Percentiles rank a stretch among this genome's conserved stretches.
These are phyloP conservation scores for Stigmatopora nigra DNA, from an alignment of 2,113 vertebrate species.

Conservation along the genomic window DNA sequence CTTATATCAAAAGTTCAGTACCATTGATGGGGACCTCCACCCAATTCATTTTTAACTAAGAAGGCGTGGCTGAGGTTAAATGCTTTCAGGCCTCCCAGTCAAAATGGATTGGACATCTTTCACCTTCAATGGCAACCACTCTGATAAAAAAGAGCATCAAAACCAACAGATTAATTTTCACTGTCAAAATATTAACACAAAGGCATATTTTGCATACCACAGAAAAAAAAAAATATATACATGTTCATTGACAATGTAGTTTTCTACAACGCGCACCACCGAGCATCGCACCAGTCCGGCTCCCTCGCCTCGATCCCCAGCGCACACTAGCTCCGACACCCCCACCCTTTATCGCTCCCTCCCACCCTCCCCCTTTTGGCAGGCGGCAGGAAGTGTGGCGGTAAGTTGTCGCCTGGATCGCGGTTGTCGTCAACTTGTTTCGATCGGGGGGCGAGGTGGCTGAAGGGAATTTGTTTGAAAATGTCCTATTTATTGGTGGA, in stretches of 20 bases:
- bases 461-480: slow-evolving; percentile 37
- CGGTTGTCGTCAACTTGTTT: slow-evolving; percentile 53
- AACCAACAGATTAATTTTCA: not conserved
- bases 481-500: slow-evolving; percentile 1
- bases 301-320: slow-evolving; percentile 13
- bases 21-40: too few relatives aligned
- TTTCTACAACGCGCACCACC: slow-evolving; percentile 56
- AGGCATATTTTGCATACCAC: not conserved
- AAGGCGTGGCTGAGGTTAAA: too few relatives aligned
- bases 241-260: slow-evolving; percentile 45
- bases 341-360: not conserved
- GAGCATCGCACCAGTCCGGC: slow-evolving; percentile 59
- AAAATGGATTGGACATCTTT: too few relatives aligned
- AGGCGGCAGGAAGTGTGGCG: slow-evolving; percentile 45
- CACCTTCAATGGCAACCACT: not conserved
- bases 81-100: too few relatives aligned
- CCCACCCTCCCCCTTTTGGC: slow-evolving; percentile 33
- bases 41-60: too few relatives aligned
- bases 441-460: slow-evolving; percentile 39
- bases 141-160: not conserved
- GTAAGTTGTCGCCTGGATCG: slow-evolving; percentile 49
- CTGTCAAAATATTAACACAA: not conserved
- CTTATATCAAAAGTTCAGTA: too few relatives aligned
- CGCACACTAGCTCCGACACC: slow-evolving; percentile 36
- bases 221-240: not conserved